Percentiles rank a stretch among this genome's conserved stretches.
phyloP scores from a whole-genome alignment of 1,140 invertebrate species.

The Globodera rostochiensis region DNA sequence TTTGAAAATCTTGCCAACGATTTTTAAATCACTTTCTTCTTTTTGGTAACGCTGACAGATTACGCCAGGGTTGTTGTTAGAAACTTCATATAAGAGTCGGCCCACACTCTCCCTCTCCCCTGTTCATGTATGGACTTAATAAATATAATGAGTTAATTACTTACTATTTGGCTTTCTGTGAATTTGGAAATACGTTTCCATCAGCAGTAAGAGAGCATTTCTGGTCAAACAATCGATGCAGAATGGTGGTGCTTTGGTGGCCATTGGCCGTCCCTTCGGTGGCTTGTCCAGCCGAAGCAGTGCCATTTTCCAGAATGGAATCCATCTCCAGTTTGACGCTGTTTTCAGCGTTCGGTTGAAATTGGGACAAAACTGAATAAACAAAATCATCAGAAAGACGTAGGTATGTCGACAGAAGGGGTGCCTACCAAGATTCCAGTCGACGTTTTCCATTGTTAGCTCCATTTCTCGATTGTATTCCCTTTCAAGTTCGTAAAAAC shows the following conservation, averaged over 20 bases:
- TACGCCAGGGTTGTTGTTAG: too few species aligned
- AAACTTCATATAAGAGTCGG: too few species aligned
- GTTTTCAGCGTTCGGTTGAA: background rate
- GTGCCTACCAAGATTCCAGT: constrained; percentile 33
- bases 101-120: too few species aligned
- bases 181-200: background rate
- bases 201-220: background rate
- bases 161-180: background rate
- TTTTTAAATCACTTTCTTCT: too few species aligned
- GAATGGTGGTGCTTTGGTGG: constrained; percentile 9
- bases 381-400: constrained; percentile 17
- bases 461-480: constrained; percentile 29
- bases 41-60: too few species aligned
- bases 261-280: constrained; percentile 7
- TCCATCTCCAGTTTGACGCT: background rate
- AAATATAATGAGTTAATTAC: too few species aligned
- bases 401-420: too few species aligned
- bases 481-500: constrained; percentile 44
- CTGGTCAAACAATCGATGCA: background rate
- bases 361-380: constrained; percentile 26
- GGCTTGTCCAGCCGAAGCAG: background rate
- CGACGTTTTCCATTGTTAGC: constrained; percentile 21
- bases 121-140: too few species aligned
- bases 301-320: background rate
- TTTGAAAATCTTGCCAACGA: too few species aligned